A percentile compares a stretch with the other conserved stretches of the same genome.
Evolutionary conservation across 2,113 vertebrate genomes (phyloP).

Genomic region (Clinocottus analis): DNA sequence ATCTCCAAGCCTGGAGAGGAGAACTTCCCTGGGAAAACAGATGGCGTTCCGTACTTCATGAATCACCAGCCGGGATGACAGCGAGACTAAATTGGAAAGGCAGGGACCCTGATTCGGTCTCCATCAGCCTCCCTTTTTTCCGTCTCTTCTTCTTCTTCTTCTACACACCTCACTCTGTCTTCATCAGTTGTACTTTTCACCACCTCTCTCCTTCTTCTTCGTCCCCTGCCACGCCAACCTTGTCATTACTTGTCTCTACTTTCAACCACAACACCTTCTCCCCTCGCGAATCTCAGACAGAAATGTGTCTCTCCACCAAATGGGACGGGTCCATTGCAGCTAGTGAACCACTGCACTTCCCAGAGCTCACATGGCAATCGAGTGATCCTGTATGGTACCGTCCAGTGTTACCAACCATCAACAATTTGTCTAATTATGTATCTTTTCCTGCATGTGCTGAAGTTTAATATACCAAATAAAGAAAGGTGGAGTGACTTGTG

Average conservation of each 20-base stretch:
- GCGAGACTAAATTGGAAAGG: conserved; percentile 63
- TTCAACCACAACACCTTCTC: not conserved
- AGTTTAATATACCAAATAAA: no score
- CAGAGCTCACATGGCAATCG: not conserved
- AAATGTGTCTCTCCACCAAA: not conserved
- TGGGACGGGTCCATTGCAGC: not conserved
- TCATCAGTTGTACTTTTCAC: conserved; percentile 37
- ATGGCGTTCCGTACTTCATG: conserved; percentile 67
- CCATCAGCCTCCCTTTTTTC: conserved; percentile 40
- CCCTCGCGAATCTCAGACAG: no score
- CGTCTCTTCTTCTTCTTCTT: conserved; percentile 11
- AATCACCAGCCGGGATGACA: conserved; percentile 66
- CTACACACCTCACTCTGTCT: conserved; percentile 38
- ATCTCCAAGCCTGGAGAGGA: conserved; percentile 29
- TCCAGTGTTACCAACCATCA: no score
- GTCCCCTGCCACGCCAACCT: not conserved
- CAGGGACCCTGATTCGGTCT: conserved; percentile 35
- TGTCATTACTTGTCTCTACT: conserved; percentile 7
- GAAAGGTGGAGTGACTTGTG: no score
- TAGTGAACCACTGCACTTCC: not conserved
- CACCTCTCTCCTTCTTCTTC: conserved; percentile 10
- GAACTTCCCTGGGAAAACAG: conserved; percentile 65
- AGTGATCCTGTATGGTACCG: not conserved
- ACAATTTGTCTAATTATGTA: no score
- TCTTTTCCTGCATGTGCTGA: no score